These are phyloP conservation scores for Tetraodon nigroviridis DNA, from an alignment of 2,113 vertebrate genomes.

Conservation along the genomic window DNA sequence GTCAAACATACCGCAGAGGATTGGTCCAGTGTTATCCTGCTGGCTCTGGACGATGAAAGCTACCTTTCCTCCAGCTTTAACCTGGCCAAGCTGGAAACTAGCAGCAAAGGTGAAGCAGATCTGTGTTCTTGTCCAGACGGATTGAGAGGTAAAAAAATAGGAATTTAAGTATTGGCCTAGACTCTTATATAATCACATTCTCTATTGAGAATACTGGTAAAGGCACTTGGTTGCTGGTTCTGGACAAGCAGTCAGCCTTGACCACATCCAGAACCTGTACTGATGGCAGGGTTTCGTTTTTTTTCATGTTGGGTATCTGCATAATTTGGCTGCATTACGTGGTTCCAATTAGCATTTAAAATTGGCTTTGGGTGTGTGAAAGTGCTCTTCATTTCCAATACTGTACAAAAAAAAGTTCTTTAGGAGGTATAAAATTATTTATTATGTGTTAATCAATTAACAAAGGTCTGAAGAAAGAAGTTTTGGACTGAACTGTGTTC, in stretches of 20 bases:
- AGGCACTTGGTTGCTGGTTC: constrained; percentile 4
- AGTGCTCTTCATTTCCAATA: background rate
- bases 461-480: background rate
- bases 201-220: no score
- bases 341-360: constrained; percentile 5
- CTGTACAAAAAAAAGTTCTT: background rate
- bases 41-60: constrained; percentile 30
- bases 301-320: background rate
- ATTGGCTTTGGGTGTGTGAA: background rate
- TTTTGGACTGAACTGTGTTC: background rate
- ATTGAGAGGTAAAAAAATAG: constrained; percentile 42
- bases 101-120: constrained; percentile 15
- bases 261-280: background rate
- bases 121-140: constrained; percentile 19
- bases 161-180: constrained; percentile 29
- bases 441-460: background rate
- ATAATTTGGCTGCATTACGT: background rate
- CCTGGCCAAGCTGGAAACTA: constrained; percentile 9
- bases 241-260: background rate
- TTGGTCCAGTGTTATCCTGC: constrained; percentile 22
- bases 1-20: constrained; percentile 20
- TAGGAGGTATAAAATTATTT: background rate
- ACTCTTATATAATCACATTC: background rate
- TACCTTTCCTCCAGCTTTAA: constrained; percentile 39
- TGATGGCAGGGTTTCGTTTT: background rate